phyloP scores from a whole-genome alignment of 2,888 invertebrate genomes.

The Conomelus anceps region DNA sequence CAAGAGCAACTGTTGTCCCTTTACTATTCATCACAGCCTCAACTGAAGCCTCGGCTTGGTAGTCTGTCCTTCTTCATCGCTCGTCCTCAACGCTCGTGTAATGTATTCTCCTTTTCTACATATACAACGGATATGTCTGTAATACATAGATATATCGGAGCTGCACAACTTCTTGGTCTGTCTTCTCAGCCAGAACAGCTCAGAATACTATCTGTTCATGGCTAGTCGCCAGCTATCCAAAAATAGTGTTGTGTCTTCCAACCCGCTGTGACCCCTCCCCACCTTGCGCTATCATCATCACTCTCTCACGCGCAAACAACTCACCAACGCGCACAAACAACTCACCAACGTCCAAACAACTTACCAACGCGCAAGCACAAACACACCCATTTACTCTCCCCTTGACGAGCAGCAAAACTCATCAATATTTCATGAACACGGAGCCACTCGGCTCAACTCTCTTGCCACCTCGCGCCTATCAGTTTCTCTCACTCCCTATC shows the following conservation, averaged over 20 bases:
- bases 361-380: not conserved
- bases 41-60: not conserved
- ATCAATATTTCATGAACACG: not conserved
- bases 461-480: not conserved
- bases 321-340: too few species aligned
- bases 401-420: not conserved
- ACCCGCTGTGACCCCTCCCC: not conserved
- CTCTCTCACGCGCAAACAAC: not conserved
- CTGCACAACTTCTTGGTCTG: not conserved
- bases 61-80: not conserved
- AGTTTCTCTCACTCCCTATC: not conserved
- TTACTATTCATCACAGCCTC: not conserved
- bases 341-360: not conserved
- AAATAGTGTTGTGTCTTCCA: not conserved
- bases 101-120: not conserved
- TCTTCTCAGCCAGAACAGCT: not conserved
- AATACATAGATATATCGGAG: not conserved
- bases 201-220: not conserved
- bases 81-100: not conserved
- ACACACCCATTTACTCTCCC: not conserved
- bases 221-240: not conserved
- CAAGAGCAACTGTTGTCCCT: not conserved
- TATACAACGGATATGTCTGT: not conserved
- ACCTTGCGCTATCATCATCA: not conserved
- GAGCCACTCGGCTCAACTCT: not conserved